Evolutionary conservation across 1,140 invertebrate genomes (phyloP), one percentile per base, ranked within the genome.

Genomic region (Bombus terrestris): DNA sequence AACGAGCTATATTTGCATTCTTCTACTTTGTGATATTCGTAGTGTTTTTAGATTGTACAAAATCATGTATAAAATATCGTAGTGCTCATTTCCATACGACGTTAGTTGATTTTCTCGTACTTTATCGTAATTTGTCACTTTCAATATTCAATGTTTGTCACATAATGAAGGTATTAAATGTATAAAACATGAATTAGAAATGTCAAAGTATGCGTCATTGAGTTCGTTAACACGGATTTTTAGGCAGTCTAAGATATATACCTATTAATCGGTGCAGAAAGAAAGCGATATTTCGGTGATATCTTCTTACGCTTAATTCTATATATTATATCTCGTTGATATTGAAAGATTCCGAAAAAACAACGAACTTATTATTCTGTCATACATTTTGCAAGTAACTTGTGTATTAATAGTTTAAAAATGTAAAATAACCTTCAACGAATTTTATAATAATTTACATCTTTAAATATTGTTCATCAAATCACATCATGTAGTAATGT

Each of bases 361-460:
- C 68, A 80, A 80, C 83, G 77, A 85, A 80, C 62, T 47, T 32
- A 28, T 39, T 28, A 25, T 41, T 25, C 37, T 39, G 57, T 62
- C 15, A 43, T 28, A 53, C 3, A 22, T 22, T 73, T 53, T 3
- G 22, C 2, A n/a, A 81, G 25, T 41, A 59, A 66, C 41, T 73
- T 8, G 13, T 39, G 74, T 74, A 35, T 57, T 81, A 25, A 68
- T 68, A 68, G 35, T 74, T 74, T 57, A 35, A 66, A 64, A 81
- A 81, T 85, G 37, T 28, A 81, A 85, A 41, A 9, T 81, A 85
- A 85, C 69, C 77, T 81, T 59, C 39, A 81, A 81, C 25, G 32
- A 81, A 81, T 76, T 59, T 78, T 59, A n/a, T n/a, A 25, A 68
- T n/a, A 72, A 81, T 32, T 25, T 43, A 72, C 8, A 35, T n/a